These are phyloP conservation scores for Poecilus cupreus DNA, from an alignment of 2,888 invertebrate genomes.

Conservation along the genomic window DNA sequence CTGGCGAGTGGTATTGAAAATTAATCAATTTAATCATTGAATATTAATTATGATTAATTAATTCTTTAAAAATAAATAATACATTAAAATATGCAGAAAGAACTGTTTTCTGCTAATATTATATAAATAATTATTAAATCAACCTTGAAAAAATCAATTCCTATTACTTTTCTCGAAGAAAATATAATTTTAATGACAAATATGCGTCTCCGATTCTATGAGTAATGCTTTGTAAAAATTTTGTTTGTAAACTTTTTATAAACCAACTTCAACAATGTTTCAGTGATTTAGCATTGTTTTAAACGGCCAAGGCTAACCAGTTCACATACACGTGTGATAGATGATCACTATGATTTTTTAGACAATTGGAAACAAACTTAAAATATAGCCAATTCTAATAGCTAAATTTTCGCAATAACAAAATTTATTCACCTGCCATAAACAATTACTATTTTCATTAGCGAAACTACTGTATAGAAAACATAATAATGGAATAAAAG, in stretches of 20 bases:
- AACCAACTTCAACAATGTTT: slow-evolving; percentile 1
- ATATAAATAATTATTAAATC: no score
- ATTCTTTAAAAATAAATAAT: no score
- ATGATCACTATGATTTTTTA: slow-evolving; percentile 32
- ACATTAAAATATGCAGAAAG: no score
- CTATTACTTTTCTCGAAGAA: no score
- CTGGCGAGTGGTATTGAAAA: no score
- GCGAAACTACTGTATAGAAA: neutral
- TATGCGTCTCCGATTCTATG: neutral
- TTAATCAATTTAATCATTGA: no score
- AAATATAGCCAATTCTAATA: neutral
- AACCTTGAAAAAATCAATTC: no score
- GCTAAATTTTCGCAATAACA: neutral
- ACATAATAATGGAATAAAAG: neutral
- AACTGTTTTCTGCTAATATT: no score
- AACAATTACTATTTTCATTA: neutral
- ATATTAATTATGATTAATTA: no score
- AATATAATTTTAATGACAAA: no score
- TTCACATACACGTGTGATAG: slow-evolving; percentile 31
- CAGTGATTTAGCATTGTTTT: slow-evolving; percentile 30
- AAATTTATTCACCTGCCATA: neutral
- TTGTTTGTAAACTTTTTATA: neutral
- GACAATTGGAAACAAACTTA: slow-evolving; percentile 7
- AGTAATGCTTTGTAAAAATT: neutral
- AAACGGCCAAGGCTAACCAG: slow-evolving; percentile 33